phyloP scores from a whole-genome alignment of 2,113 vertebrate genomes.

The Sphyrna mokarran region DNA sequence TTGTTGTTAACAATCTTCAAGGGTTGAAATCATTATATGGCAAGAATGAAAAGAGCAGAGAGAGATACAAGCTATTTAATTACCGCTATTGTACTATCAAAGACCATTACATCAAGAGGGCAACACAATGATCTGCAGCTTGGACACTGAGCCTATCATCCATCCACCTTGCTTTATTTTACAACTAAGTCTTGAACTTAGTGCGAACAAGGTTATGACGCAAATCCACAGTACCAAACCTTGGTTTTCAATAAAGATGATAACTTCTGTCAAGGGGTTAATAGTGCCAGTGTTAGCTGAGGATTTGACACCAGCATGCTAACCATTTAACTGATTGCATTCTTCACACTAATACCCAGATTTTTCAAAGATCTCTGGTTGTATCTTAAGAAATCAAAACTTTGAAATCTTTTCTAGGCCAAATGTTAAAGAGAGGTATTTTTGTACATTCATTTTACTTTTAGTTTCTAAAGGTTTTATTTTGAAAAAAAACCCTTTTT shows the following conservation, averaged over 20 bases:
- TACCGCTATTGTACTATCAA: not conserved
- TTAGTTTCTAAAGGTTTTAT: not conserved
- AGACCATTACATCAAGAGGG: not conserved
- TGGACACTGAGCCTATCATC: not conserved
- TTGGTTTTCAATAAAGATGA: not conserved
- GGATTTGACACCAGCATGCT: not conserved
- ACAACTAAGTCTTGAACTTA: not conserved
- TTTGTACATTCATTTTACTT: not conserved
- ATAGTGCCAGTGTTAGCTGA: not conserved
- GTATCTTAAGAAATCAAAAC: not conserved
- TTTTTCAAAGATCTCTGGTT: not conserved
- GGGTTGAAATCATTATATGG: not conserved
- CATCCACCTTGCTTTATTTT: not conserved
- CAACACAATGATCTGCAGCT: not conserved
- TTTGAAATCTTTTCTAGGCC: not conserved
- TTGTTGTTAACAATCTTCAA: not conserved
- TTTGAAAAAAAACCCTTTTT: not conserved
- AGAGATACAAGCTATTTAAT: not conserved
- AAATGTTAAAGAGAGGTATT: not conserved
- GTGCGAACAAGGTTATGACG: not conserved
- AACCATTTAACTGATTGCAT: not conserved
- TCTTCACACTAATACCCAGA: not conserved
- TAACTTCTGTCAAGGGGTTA: not conserved
- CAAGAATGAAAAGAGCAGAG: not conserved
- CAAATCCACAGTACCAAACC: not conserved